Evolutionary conservation across 2,113 vertebrate genomes (phyloP).

Genomic region (Lycaon pictus): DNA sequence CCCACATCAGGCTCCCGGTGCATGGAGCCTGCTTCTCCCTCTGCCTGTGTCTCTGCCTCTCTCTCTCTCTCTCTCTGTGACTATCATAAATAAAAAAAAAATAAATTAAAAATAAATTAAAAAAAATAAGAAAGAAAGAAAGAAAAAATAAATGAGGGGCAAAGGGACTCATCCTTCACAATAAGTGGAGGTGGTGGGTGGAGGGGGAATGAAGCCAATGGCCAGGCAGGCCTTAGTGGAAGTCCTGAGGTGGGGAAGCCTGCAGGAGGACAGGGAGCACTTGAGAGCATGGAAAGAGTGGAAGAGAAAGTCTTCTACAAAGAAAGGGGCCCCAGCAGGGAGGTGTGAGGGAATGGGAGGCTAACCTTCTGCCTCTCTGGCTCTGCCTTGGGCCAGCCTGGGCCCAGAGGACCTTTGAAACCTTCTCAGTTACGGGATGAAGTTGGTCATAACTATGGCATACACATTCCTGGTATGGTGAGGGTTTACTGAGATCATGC

Average conservation of each 20-base stretch:
- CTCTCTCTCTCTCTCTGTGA: too few relatives aligned
- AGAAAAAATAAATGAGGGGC: too few relatives aligned
- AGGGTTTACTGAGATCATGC: neutral
- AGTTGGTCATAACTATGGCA: neutral
- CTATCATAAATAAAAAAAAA: too few relatives aligned
- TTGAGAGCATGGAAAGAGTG: neutral
- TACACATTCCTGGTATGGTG: neutral
- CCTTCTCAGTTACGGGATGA: conserved; percentile 16
- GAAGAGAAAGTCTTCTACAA: neutral
- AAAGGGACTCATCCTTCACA: neutral
- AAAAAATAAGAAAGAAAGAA: too few relatives aligned
- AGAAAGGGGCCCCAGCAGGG: neutral
- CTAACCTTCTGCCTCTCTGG: neutral
- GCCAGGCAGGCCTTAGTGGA: neutral
- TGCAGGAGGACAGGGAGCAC: neutral
- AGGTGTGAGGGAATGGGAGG: neutral
- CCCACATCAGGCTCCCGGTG: too few relatives aligned
- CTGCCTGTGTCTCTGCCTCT: too few relatives aligned
- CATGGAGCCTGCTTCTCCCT: too few relatives aligned
- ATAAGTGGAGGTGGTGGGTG: neutral
- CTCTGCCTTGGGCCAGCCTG: neutral
- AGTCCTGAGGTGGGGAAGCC: neutral
- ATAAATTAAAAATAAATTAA: too few relatives aligned
- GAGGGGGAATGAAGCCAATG: neutral
- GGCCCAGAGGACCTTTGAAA: conserved; percentile 52